Base-by-base conservation (phyloP, 2,888 invertebrate genomes). In the Mythimna pallens region DNA sequence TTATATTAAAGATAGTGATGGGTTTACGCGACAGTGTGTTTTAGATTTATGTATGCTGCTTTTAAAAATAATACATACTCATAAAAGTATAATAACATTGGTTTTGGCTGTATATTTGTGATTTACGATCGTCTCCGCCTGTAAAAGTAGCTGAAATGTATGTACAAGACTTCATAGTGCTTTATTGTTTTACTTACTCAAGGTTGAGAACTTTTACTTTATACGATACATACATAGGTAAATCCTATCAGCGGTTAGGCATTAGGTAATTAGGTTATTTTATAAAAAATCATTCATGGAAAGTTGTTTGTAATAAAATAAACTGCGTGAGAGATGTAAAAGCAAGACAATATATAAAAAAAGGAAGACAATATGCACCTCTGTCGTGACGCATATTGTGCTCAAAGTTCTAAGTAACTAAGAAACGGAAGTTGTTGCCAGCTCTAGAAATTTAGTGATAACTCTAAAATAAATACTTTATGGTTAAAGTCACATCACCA, bases 21-120 rank as follows among this genome's bases (percentile, higher is more conserved):
- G 6, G 25, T 14, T 30, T 30, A 57, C 25, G 7, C 9, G 34
- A 20, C 30, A 57, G n/a, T 17, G 14, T 22, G 20, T 9, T 52
- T 77, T 40, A 57, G 7, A 67, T 55, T n/a, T 43, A 25, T 7
- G 9, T 36, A 22, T 17, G 14, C 25, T n/a, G 12, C 22, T 34
- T 43, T 62, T 52, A 36, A n/a, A 80, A 61, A 79, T 17, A 79
- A 17, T 17, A 47, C 0, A 14, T 22, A 17, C 22, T 40, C 52
- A 54, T 80, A 76, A 80, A 76, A 47, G 36, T 79, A 58, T 22
- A 79, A 63, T 78, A 73, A 79, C 52, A 63, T 36, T 47, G 64
- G 43, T 76, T 64, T 59, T 40, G 34, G 25, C 40, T 50, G 20
- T 63, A 62, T 54, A 52, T 64, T 76, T 17, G 54, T 58, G 22